Conservation (phyloP, 2,113 vertebrate genomes). For the Vicugna pacos region DNA sequence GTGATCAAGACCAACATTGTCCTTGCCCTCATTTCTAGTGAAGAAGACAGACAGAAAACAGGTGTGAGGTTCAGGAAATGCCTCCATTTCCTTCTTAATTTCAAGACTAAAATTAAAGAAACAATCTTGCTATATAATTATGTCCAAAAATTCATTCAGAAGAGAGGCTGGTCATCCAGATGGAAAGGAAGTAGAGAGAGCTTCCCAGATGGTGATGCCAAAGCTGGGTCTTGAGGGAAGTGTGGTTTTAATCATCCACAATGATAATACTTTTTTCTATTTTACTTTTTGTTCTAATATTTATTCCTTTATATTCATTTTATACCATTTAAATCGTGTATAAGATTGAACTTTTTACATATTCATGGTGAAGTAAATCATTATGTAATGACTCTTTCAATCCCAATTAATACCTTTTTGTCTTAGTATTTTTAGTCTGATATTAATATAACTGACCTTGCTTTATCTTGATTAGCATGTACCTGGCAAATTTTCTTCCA, state of each 20-base stretch:
- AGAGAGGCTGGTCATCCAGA: background rate
- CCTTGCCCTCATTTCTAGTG: background rate
- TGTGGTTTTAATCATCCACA: background rate
- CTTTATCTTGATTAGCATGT: constrained; percentile 12
- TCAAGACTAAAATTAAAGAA: constrained; percentile 29
- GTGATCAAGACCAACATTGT: background rate
- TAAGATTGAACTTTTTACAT: background rate
- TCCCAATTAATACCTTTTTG: background rate
- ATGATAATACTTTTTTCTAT: background rate
- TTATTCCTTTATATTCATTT: constrained; percentile 10
- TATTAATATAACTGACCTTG: background rate
- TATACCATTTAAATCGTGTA: background rate
- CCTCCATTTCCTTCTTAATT: constrained; percentile 3
- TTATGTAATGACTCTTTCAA: background rate
- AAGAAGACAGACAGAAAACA: background rate
- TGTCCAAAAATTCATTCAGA: background rate
- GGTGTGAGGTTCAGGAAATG: background rate
- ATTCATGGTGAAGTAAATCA: background rate
- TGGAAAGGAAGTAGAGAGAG: background rate
- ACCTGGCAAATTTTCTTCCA: constrained; percentile 8
- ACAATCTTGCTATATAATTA: background rate
- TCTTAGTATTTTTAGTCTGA: constrained; percentile 7
- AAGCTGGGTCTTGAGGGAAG: background rate
- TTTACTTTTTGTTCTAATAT: constrained; percentile 5
- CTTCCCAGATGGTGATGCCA: background rate